A percentile compares a stretch with the other conserved stretches of the same genome.
phyloP scores from a whole-genome alignment of 1,140 invertebrate genomes.

The Camponotus pennsylvanicus region DNA sequence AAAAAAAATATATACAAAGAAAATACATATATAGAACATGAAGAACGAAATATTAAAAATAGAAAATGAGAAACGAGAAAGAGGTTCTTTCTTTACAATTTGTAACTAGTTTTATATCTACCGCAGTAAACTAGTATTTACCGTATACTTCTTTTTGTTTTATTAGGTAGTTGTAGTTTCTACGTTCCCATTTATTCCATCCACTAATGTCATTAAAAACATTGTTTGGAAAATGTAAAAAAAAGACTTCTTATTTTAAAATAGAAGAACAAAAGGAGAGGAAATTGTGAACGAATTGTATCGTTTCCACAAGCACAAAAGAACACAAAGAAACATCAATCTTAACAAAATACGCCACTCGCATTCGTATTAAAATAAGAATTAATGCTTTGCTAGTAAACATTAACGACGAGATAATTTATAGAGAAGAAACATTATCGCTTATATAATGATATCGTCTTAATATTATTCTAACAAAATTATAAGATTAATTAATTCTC shows the following conservation, averaged over 20 bases:
- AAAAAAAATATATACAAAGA: no score
- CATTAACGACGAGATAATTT: neutral
- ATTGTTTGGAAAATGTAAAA: neutral
- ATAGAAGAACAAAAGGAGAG: neutral
- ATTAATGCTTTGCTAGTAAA: neutral
- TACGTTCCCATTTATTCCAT: slow-evolving; percentile 16
- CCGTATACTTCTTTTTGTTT: neutral
- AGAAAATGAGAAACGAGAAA: neutral
- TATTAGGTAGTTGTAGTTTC: neutral
- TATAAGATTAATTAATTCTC: no score
- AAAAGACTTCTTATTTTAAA: slow-evolving; percentile 11
- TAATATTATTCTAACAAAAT: no score
- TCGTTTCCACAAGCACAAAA: neutral
- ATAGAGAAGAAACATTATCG: neutral
- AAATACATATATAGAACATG: no score
- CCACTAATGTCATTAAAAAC: slow-evolving; percentile 5
- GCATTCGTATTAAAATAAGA: neutral
- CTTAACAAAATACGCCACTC: neutral
- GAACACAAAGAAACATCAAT: neutral
- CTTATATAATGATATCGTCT: neutral
- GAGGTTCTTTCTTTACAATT: neutral
- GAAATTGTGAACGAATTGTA: neutral
- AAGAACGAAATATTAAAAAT: no score
- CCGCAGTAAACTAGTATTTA: neutral
- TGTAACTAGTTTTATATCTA: neutral